Conservation (phyloP, 2,113 vertebrate genomes). For the Hippocampus mohnikei region DNA sequence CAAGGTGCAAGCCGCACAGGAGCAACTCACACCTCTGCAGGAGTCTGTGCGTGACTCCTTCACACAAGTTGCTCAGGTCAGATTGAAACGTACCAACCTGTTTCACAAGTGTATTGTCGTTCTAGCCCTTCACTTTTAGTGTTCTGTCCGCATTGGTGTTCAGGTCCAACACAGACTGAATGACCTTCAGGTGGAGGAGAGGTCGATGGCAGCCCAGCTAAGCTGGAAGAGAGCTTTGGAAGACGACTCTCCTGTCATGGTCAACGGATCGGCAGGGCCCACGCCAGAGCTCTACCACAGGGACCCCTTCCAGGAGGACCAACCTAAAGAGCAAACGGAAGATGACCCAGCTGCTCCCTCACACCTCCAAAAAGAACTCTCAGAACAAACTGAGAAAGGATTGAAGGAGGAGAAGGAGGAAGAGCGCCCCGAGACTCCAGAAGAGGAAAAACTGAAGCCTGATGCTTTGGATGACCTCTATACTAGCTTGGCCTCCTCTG, state of each 20-base stretch:
- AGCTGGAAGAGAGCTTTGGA: slow-evolving; percentile 81
- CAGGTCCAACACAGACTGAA: slow-evolving; percentile 85
- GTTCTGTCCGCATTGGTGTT: background rate
- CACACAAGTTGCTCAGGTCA: slow-evolving; percentile 86
- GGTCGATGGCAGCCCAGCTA: slow-evolving; percentile 76
- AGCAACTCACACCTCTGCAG: slow-evolving; percentile 85
- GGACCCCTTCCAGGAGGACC: slow-evolving; percentile 52
- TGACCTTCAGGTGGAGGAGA: slow-evolving; percentile 83
- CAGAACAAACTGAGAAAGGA: slow-evolving; percentile 39
- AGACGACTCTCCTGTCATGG: slow-evolving; percentile 77
- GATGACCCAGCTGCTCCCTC: slow-evolving; percentile 33
- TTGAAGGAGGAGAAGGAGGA: slow-evolving; percentile 44
- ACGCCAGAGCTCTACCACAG: slow-evolving; percentile 36
- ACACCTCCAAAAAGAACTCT: slow-evolving; percentile 39
- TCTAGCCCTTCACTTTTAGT: background rate
- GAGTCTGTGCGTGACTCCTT: slow-evolving; percentile 87
- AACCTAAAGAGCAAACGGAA: slow-evolving; percentile 52
- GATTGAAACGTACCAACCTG: slow-evolving; percentile 21
- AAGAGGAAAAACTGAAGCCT: slow-evolving; percentile 51
- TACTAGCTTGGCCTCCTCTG: slow-evolving; percentile 46
- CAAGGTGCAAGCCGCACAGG: slow-evolving; percentile 83
- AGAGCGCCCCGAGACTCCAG: slow-evolving; percentile 34
- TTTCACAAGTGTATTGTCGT: background rate
- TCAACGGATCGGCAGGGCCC: slow-evolving; percentile 72
- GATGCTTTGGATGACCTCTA: slow-evolving; percentile 64